Percentiles rank a stretch among this genome's conserved stretches.
Conservation (phyloP, 1,140 invertebrate species). For the Listronotus bonariensis region DNA sequence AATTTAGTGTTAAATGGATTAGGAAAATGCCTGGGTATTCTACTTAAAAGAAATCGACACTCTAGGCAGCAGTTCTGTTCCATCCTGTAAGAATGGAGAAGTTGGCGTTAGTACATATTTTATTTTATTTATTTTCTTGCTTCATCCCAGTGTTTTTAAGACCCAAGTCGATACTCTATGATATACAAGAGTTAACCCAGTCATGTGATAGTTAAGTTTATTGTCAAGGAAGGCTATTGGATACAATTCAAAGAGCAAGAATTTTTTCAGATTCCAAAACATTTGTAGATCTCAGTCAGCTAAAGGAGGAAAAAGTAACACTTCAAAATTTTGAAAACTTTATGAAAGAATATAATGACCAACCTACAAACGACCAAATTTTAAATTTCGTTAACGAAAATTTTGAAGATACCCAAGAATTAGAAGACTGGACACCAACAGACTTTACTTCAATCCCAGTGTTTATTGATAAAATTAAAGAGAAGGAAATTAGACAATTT, state of each 20-base stretch:
- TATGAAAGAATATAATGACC: constrained; percentile 63
- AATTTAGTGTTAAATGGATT: too few relatives aligned
- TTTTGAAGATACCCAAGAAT: constrained; percentile 59
- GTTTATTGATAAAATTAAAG: constrained; percentile 65
- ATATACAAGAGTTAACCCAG: background rate
- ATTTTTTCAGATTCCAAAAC: constrained; percentile 84
- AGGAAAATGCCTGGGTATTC: too few relatives aligned
- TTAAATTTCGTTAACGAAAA: constrained; percentile 62
- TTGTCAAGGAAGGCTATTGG: constrained; percentile 76
- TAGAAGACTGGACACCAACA: constrained; percentile 63
- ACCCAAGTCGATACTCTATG: background rate
- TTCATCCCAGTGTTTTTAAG: background rate
- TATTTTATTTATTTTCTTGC: too few relatives aligned
- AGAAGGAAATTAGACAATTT: constrained; percentile 65
- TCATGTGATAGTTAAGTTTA: constrained; percentile 68
- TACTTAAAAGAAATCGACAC: too few relatives aligned
- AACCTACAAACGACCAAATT: constrained; percentile 63
- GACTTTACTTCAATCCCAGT: constrained; percentile 70
- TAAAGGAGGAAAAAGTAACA: constrained; percentile 64
- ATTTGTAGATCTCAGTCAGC: constrained; percentile 85
- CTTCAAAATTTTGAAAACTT: constrained; percentile 65
- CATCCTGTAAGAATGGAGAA: too few relatives aligned
- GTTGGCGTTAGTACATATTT: too few relatives aligned
- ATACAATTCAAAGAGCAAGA: constrained; percentile 73
- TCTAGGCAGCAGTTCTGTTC: too few relatives aligned